These are phyloP conservation scores for Octomys mimax DNA, from an alignment of 2,797 vertebrate genomes.

Conservation along the genomic window DNA sequence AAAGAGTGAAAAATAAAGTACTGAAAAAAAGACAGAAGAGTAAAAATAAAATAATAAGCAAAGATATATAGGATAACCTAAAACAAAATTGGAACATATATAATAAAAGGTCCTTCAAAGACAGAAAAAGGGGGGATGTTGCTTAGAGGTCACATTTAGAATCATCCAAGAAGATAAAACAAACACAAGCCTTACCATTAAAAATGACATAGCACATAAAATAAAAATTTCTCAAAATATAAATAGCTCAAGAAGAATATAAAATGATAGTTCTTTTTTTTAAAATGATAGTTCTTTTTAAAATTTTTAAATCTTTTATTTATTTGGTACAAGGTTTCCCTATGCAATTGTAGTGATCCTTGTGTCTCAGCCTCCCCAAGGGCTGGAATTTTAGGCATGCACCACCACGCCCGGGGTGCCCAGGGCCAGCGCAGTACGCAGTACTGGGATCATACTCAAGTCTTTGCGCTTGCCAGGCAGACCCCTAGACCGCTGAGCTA, in stretches of 20 bases:
- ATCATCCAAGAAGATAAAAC: not conserved
- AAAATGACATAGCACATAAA: not conserved
- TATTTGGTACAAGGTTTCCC: no score
- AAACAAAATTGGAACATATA: not conserved
- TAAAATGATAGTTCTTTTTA: not conserved
- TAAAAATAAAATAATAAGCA: constrained; percentile 11
- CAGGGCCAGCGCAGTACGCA: no score
- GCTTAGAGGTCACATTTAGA: not conserved
- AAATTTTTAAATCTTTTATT: no score
- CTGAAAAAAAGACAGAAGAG: not conserved
- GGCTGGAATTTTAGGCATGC: no score
- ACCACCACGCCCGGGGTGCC: no score
- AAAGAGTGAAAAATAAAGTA: not conserved
- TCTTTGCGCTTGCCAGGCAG: no score
- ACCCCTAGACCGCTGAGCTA: no score
- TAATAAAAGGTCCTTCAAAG: not conserved
- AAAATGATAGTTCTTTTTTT: not conserved
- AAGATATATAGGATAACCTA: not conserved
- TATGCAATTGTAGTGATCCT: no score
- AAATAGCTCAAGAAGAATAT: constrained; percentile 15
- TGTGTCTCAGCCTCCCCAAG: no score
- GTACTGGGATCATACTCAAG: no score
- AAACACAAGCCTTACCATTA: constrained; percentile 6
- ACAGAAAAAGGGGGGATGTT: not conserved
- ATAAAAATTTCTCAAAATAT: constrained; percentile 19